These are phyloP conservation scores for Prinia subflava DNA, from an alignment of 2,113 vertebrate species.

Conservation along the genomic window DNA sequence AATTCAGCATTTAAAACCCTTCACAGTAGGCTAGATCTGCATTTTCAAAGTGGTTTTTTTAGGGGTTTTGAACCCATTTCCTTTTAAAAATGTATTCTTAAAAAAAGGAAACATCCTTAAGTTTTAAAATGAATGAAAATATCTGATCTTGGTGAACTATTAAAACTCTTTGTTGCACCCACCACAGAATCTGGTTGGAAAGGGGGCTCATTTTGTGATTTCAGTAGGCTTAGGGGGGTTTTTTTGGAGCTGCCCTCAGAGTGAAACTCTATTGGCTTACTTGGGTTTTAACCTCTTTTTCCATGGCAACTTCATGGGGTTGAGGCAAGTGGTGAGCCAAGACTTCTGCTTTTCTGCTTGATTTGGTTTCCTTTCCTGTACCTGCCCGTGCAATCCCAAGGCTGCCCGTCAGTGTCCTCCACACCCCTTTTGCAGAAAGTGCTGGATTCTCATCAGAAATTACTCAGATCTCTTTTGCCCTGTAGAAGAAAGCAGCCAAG, in stretches of 20 bases:
- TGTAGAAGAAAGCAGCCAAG: neutral
- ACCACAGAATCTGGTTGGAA: neutral
- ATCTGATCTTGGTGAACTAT: neutral
- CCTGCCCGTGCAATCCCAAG: neutral
- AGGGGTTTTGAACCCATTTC: neutral
- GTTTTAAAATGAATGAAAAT: neutral
- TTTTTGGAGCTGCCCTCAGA: neutral
- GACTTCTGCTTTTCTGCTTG: slow-evolving; percentile 38
- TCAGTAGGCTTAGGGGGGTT: neutral
- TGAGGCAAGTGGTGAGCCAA: neutral
- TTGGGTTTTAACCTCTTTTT: neutral
- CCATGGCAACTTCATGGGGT: neutral
- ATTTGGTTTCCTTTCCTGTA: neutral
- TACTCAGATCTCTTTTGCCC: neutral
- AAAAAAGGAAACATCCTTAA: neutral
- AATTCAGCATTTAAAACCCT: neutral
- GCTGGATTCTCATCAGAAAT: neutral
- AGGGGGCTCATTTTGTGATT: neutral
- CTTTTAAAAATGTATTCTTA: neutral
- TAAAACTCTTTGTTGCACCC: neutral
- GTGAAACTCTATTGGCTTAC: neutral
- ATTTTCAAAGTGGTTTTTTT: neutral
- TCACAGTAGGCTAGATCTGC: neutral
- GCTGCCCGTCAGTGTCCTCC: neutral
- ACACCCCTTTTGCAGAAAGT: neutral